Evolutionary conservation across 2,113 vertebrate genomes (phyloP), one percentile per base, ranked within the genome.

Genomic region (Riparia riparia): DNA sequence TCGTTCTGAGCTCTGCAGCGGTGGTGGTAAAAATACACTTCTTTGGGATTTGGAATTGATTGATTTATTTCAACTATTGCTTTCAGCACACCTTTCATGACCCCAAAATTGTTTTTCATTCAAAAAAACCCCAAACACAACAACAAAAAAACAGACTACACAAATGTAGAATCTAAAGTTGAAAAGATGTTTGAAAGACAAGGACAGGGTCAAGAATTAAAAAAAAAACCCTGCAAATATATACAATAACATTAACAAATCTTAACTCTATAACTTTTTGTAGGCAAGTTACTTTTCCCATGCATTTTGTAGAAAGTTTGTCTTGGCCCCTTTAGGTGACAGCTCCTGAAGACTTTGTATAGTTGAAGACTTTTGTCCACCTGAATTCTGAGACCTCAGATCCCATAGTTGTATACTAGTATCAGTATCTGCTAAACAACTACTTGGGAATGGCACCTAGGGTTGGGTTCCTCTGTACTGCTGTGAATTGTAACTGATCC

Each of bases 401-500:
- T 54, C 50, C 24, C 32, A 17, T 10, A 60, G 32, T 4, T 63
- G 16, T 56, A 28, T 49, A 22, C 14, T 12, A 26, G 7, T 15
- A 82, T 45, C 54, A 37, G 9, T 29, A 32, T 73, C 11, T 83
- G 63, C 60, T 64, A 86, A 73, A 58, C 24, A 88, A 12, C 64
- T 68, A 1, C 47, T 81, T 42, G 25, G 65, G 31, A 80, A 81
- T 19, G 44, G 21, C 76, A 80, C 68, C 50, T 28, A 42, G 66
- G 32, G 51, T 25, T 70, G 74, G 45, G 39, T 41, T 20, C 69
- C 58, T 89, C 49, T 26, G 28, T 32, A 13, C 56, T 70, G 22
- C 64, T 37, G 4, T 76, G 86, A 88, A 90, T 64, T 85, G 82
- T 57, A 89, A 85, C 71, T 51, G 85, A 91, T 80, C 81, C 73